Evolutionary conservation across 2,797 vertebrate species (phyloP).

Genomic region (Denticeps clupeoides): DNA sequence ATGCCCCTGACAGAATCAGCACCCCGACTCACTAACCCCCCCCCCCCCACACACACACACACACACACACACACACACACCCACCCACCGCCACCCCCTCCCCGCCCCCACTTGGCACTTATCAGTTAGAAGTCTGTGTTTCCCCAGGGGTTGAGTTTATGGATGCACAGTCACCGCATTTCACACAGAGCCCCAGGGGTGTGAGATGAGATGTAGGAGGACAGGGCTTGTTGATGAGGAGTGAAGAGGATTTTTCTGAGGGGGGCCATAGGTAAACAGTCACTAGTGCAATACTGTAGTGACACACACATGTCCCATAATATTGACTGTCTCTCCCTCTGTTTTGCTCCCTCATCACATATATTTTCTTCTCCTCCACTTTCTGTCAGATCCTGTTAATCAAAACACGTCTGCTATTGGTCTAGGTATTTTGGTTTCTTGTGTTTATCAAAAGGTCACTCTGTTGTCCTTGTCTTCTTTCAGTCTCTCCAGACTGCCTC

Average conservation of each 20-base stretch:
- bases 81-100: background rate
- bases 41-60: slow-evolving; percentile 53
- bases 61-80: slow-evolving; percentile 50
- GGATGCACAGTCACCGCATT: slow-evolving; percentile 58
- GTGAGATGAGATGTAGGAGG: background rate
- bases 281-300: no score
- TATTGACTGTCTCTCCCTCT: background rate
- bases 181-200: slow-evolving; percentile 57
- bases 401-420: no score
- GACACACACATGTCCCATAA: no score
- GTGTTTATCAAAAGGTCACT: no score
- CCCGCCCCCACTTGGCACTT: slow-evolving; percentile 58
- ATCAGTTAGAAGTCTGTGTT: slow-evolving; percentile 67
- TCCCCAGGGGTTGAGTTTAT: slow-evolving; percentile 65
- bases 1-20: slow-evolving; percentile 69
- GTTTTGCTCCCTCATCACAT: background rate
- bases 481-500: slow-evolving; percentile 16
- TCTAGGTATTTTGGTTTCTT: no score
- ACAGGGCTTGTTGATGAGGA: background rate
- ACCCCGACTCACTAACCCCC: slow-evolving; percentile 47
- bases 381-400: no score
- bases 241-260: slow-evolving; percentile 5
- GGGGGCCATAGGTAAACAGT: no score
- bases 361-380: background rate
- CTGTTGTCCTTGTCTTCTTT: slow-evolving; percentile 31